These are phyloP conservation scores for Myodes glareolus DNA, from an alignment of 2,113 vertebrate genomes.

Conservation along the genomic window DNA sequence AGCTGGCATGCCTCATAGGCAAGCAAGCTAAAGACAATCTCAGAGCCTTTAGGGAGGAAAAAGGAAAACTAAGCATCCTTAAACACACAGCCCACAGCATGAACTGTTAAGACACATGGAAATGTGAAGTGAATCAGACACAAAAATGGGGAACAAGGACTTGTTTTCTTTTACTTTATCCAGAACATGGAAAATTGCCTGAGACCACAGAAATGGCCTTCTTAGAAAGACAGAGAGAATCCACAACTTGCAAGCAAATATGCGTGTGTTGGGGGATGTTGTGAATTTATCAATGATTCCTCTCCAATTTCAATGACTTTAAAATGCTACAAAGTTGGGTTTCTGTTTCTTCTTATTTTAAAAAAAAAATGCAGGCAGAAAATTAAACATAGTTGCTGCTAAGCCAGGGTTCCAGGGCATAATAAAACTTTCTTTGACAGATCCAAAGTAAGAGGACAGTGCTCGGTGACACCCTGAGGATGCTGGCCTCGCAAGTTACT, in stretches of 20 bases:
- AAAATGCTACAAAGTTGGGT: not conserved
- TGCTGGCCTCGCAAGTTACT: not conserved
- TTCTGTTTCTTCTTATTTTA: not conserved
- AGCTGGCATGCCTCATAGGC: not conserved
- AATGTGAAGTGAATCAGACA: not conserved
- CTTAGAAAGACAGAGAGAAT: not conserved
- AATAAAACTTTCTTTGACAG: not conserved
- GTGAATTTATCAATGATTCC: not conserved
- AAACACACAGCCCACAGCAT: not conserved
- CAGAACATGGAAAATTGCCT: not conserved
- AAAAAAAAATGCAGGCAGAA: not conserved
- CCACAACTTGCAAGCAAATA: accelerated
- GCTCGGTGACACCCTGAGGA: accelerated
- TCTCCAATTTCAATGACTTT: not conserved
- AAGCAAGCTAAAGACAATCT: not conserved
- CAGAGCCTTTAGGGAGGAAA: too few relatives aligned
- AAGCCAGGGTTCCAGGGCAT: not conserved
- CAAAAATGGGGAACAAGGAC: not conserved
- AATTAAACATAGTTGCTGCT: not conserved
- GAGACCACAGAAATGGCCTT: not conserved
- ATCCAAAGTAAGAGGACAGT: not conserved
- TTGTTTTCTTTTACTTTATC: not conserved
- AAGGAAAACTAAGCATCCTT: not conserved
- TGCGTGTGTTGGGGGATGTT: too few relatives aligned
- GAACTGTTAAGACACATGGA: not conserved